Evolutionary conservation across 2,113 vertebrate genomes (phyloP).

Genomic region (Chiloscyllium plagiosum): DNA sequence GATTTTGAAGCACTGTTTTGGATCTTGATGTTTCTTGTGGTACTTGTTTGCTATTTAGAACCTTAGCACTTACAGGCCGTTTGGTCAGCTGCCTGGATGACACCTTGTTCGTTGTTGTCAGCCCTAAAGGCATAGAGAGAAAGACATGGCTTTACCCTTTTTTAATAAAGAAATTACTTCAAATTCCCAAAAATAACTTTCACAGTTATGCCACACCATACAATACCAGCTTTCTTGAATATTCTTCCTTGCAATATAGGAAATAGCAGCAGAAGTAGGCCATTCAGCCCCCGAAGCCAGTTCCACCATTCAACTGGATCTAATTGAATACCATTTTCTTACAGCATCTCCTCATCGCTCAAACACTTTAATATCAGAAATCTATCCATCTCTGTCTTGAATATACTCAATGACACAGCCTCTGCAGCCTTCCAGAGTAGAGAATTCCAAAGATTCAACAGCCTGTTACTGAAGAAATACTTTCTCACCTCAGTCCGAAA

Average conservation of each 20-base stretch:
- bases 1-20: not conserved
- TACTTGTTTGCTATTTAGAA: not conserved
- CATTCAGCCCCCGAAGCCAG: too few relatives aligned
- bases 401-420: too few relatives aligned
- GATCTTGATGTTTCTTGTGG: constrained; percentile 10
- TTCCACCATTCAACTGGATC: too few relatives aligned
- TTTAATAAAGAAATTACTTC: not conserved
- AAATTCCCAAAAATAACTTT: not conserved
- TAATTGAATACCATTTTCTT: too few relatives aligned
- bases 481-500: too few relatives aligned
- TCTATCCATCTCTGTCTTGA: too few relatives aligned
- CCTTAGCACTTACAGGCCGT: constrained; percentile 15
- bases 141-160: not conserved
- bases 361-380: too few relatives aligned
- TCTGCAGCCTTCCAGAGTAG: too few relatives aligned
- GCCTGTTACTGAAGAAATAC: too few relatives aligned
- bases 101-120: not conserved
- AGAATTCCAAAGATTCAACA: too few relatives aligned
- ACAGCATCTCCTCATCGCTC: too few relatives aligned
- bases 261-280: too few relatives aligned
- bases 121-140: not conserved
- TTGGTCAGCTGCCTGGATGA: not conserved
- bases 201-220: not conserved
- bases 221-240: not conserved
- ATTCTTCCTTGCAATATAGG: not conserved